Evolutionary conservation across 2,113 vertebrate species (phyloP), one percentile per base, ranked within the genome.

Genomic region (Clinocottus analis): DNA sequence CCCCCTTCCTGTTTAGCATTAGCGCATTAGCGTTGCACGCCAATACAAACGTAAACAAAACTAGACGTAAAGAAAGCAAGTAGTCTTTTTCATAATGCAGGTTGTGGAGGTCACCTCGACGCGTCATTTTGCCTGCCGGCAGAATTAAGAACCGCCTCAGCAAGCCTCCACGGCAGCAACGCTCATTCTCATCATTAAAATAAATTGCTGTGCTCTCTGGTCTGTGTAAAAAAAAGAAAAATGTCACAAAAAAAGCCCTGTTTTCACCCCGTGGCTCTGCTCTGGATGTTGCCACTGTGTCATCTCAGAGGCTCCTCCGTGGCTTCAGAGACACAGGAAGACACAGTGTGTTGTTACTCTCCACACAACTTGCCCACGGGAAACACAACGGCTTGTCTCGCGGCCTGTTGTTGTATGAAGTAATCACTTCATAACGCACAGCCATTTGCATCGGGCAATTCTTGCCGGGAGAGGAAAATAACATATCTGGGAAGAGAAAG

Each of bases 131-230:
- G 58, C 78, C 79, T 84, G 73, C 65, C 29, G 53, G 87, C 80
- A 83, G 82, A 87, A 75, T 85, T 77, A 87, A 55, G 83, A 73
- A 75, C 75, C 43, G 43, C 85, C 68, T 82, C 80, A 77, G 75
- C 56, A 33, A 83, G 75, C 89, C 45, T 23, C 62, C 72, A 39
- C 21, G 21, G 77, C 86, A 47, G 59, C 80, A 77, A 81, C 79
- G 84, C 80, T 90, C 35, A 75, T 84, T 89, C 63, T 21, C 77
- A 65, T 88, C 82, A 73, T 90, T 85, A 83, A 84, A 90, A 89
- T 85, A 84, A 89, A 90, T 81, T 69, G 74, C 78, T 37, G 59
- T 65, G 65, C 72, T 84, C 51, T 64, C 66, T 70, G 67, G 69
- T 87, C 67, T 85, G 80, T 83, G 75, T 16, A 45, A 64, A 39